Base-by-base conservation (phyloP, 2,113 vertebrate species). In the Carollia perspicillata region DNA sequence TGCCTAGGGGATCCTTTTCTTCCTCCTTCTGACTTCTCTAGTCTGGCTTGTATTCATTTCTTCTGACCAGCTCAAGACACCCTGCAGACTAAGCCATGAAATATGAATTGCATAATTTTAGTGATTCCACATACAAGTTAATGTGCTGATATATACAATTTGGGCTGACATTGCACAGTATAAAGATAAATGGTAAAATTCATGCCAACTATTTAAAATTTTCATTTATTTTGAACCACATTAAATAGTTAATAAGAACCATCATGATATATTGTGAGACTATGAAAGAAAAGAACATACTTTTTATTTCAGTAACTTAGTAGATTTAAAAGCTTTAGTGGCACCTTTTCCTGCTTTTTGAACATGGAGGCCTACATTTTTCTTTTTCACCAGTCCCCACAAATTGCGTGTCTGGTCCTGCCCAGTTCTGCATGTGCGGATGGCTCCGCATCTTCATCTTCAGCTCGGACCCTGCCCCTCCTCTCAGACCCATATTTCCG, bases 111-210 rank as follows among this genome's bases (percentile, higher is more conserved):
- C 14, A 7, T 40, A 47, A 85, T 63, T 83, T 75, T 35, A 63
- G 17, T 8, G 44, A 81, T 83, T 83, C 37, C 42, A 28, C 4
- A 3, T 30, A 75, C 30, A 49, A 42, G n/a, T 44, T 22, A 79
- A 44, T 51, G 5, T 84, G 84, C 55, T 75, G 33, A 23, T 84
- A 86, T 53, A 90, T 74, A 42, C 40, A 91, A 26, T 71, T 77
- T 35, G n/a, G 79, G 65, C 11, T 20, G 20, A 5, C 30, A 51
- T 53, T 71, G 44, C 2, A n/a, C 35, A 23, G 44, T 53, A 55
- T 35, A 94, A 85, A 95, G 68, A 80, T 58, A 66, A 77, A 69
- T 22, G 40, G n/a, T 69, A 89, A 95, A 71, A 78, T 78, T 30
- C 37, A 74, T 86, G 60, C 28, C n/a, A 75, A 42, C 53, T 51